These are phyloP conservation scores for Aphaenogaster floridana DNA, from an alignment of 1,140 invertebrate species.

Conservation along the genomic window DNA sequence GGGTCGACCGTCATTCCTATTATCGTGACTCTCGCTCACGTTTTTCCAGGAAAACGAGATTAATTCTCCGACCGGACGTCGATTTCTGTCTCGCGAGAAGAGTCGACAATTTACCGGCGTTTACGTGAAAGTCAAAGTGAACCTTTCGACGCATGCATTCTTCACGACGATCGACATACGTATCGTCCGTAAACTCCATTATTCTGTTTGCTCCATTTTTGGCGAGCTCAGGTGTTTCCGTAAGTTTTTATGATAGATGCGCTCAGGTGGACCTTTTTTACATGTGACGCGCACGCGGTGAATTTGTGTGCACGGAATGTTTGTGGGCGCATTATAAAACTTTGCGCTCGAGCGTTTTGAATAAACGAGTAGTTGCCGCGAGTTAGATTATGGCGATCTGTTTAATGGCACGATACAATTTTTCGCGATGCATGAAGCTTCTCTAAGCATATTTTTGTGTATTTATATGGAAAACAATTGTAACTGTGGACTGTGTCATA, in stretches of 20 bases:
- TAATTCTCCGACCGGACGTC: slow-evolving; percentile 40
- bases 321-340: slow-evolving; percentile 47
- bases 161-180: not conserved
- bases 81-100: slow-evolving; percentile 52
- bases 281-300: not conserved
- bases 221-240: slow-evolving; percentile 12
- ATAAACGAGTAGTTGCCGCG: slow-evolving; percentile 31
- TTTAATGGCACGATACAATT: slow-evolving; percentile 34
- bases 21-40: slow-evolving; percentile 62
- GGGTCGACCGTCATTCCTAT: slow-evolving; percentile 76
- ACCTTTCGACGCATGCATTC: not conserved
- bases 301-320: slow-evolving; percentile 41
- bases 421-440: not conserved
- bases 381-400: slow-evolving; percentile 51
- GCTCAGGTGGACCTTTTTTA: not conserved
- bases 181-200: not conserved
- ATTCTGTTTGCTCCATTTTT: not conserved
- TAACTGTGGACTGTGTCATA: not conserved
- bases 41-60: slow-evolving; percentile 63
- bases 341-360: slow-evolving; percentile 46
- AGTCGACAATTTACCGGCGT: slow-evolving; percentile 33
- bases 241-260: slow-evolving; percentile 43
- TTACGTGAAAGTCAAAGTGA: not conserved
- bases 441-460: slow-evolving; percentile 1
- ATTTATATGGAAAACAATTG: slow-evolving; percentile 21